Conservation (phyloP, 2,113 vertebrate genomes). For the Leiothrix lutea region DNA sequence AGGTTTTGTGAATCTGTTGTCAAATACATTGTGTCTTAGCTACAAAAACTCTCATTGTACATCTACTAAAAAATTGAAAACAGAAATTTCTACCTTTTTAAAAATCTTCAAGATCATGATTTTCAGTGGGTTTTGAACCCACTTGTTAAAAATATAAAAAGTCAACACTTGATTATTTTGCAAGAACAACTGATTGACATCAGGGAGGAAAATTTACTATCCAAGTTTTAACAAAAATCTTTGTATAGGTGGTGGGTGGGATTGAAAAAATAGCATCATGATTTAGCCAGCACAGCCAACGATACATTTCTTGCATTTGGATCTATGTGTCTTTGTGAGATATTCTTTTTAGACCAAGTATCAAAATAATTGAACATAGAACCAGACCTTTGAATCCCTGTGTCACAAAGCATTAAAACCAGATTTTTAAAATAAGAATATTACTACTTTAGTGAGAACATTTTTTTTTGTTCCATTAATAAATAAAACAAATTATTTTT, state of each 20-base stretch:
- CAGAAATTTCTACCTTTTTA: not conserved
- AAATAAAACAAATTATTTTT: not conserved
- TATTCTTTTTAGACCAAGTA: not conserved
- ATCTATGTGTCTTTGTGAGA: not conserved
- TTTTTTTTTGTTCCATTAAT: not conserved
- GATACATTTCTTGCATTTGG: not conserved
- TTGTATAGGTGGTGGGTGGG: not conserved
- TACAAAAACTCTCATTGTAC: not conserved
- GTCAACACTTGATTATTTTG: not conserved
- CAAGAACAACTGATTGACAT: not conserved
- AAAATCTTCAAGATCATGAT: not conserved
- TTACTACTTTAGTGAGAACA: not conserved
- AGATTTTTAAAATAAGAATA: not conserved
- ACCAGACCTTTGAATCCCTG: not conserved
- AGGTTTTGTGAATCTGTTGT: not conserved
- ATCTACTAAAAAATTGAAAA: not conserved
- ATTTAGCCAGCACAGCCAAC: not conserved
- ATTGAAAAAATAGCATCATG: not conserved
- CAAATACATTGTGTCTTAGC: not conserved
- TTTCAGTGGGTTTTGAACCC: not conserved
- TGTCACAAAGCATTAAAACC: not conserved
- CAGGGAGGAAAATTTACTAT: not conserved
- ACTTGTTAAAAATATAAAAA: not conserved
- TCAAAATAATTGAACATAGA: not conserved
- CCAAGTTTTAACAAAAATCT: not conserved